A percentile compares a stretch with the other conserved stretches of the same genome.
Conservation (phyloP, 2,888 invertebrate genomes). For the Drosophila anomelani region DNA sequence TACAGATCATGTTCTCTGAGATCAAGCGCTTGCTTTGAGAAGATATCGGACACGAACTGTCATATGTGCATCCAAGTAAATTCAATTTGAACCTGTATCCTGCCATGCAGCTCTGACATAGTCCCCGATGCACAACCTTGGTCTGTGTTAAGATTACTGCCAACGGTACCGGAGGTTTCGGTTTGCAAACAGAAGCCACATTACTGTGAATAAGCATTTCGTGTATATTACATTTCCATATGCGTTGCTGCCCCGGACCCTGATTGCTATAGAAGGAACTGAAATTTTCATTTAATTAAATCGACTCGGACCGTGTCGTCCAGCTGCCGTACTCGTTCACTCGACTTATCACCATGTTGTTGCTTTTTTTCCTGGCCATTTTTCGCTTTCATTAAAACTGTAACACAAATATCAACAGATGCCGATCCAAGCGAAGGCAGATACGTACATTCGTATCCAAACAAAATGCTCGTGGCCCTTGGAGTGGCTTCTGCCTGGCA, state of each 20-base stretch:
- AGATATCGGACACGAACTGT: not conserved
- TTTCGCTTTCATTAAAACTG: conserved; percentile 54
- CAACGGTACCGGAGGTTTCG: not conserved
- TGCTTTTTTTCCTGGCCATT: conserved; percentile 20
- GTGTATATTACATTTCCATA: conserved; percentile 8
- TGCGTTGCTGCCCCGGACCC: not conserved
- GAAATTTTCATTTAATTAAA: conserved; percentile 68
- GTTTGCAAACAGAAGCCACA: conserved; percentile 4
- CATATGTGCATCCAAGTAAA: not conserved
- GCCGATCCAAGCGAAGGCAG: conserved; percentile 1
- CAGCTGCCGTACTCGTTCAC: not conserved
- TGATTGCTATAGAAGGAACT: conserved; percentile 13
- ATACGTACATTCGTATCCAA: not conserved
- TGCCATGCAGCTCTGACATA: not conserved
- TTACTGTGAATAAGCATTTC: not conserved
- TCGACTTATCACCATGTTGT: conserved; percentile 1
- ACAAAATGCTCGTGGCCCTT: conserved; percentile 4
- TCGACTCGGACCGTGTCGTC: conserved; percentile 16
- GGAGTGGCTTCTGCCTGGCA: conserved; percentile 10
- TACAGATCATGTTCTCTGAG: not conserved
- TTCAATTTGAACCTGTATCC: not conserved
- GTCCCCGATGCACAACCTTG: not conserved
- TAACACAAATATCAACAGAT: conserved; percentile 29
- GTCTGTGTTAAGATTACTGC: not conserved
- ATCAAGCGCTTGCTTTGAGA: not conserved